phyloP scores from a whole-genome alignment of 2,113 vertebrate species.

The Noctilio leporinus region DNA sequence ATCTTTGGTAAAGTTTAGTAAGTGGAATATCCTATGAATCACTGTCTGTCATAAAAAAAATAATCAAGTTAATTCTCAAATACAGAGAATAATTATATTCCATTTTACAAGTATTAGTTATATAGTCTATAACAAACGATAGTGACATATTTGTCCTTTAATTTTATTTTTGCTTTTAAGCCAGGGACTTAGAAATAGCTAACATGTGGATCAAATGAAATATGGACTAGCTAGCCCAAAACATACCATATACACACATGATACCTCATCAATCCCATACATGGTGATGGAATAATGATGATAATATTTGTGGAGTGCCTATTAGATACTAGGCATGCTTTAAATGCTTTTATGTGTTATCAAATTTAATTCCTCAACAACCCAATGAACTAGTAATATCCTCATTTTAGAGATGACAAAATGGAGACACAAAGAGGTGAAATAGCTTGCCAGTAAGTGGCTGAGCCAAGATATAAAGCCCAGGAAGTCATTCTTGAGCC shows the following conservation, averaged over 20 bases:
- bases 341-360: neutral
- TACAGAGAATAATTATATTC: neutral
- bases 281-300: neutral
- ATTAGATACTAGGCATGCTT: neutral
- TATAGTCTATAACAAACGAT: neutral
- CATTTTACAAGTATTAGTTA: neutral
- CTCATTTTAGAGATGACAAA: neutral
- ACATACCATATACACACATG: neutral
- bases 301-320: neutral
- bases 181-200: neutral
- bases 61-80: constrained; percentile 4
- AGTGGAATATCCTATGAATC: neutral
- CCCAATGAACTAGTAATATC: neutral
- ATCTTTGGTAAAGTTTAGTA: neutral
- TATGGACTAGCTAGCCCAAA: neutral
- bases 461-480: neutral
- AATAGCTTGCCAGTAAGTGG: neutral
- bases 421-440: neutral
- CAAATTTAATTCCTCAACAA: neutral
- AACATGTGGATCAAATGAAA: neutral
- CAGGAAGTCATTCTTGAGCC: neutral
- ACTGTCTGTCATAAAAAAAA: neutral
- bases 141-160: neutral
- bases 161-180: neutral
- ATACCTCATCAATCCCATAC: neutral